Percentiles rank a stretch among this genome's conserved stretches.
These are phyloP conservation scores for Hypomesus transpacificus DNA, from an alignment of 2,113 vertebrate species.

Conservation along the genomic window DNA sequence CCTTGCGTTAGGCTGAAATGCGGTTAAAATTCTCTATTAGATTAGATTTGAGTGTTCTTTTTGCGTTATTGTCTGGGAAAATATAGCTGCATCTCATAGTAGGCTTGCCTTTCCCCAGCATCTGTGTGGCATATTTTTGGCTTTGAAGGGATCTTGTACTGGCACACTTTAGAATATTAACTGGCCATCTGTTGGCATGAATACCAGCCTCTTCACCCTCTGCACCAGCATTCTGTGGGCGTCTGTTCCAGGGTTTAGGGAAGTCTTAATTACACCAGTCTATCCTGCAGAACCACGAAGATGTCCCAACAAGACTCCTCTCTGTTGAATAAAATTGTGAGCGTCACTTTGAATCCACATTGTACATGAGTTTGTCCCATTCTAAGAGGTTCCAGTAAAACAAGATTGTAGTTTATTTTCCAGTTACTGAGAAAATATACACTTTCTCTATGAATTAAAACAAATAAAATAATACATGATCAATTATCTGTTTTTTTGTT, in stretches of 20 bases:
- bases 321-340: too few relatives aligned
- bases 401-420: too few relatives aligned
- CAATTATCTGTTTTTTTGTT: neutral
- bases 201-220: constrained; percentile 10
- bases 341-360: too few relatives aligned
- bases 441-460: neutral
- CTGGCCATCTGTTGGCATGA: constrained; percentile 4
- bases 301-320: constrained; percentile 15
- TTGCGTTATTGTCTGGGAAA: neutral
- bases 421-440: too few relatives aligned
- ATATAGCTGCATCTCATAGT: constrained; percentile 9
- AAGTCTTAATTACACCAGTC: constrained; percentile 12
- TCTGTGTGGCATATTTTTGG: constrained; percentile 31
- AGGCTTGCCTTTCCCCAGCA: constrained; percentile 6
- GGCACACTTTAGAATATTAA: constrained; percentile 12
- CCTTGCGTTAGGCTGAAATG: neutral
- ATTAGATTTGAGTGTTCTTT: neutral
- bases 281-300: constrained; percentile 13
- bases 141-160: neutral
- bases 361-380: too few relatives aligned
- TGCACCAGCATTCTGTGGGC: constrained; percentile 8
- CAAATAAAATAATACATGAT: neutral
- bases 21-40: neutral
- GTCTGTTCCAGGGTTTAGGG: neutral
- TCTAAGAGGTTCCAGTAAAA: too few relatives aligned